phyloP scores from a whole-genome alignment of 2,888 invertebrate species.

The Oconnorella tubifera region DNA sequence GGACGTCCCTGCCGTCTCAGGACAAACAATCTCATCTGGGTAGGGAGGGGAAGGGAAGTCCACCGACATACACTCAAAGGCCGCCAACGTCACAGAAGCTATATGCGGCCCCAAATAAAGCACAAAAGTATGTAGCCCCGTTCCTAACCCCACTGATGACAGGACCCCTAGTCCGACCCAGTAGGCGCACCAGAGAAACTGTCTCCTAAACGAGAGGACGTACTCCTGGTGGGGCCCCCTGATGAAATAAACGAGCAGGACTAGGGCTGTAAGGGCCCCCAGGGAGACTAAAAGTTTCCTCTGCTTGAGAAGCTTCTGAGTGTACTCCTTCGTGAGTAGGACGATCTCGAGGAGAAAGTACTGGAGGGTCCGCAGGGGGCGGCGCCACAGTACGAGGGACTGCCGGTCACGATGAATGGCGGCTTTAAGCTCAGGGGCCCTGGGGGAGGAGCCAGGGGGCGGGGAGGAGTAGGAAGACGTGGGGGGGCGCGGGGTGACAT shows the following conservation, averaged over 20 bases:
- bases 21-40: conserved; percentile 93
- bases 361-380: background rate
- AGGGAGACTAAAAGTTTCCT: conserved; percentile 61
- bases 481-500: no score
- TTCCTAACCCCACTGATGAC: conserved; percentile 95
- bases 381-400: background rate
- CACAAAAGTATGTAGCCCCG: conserved; percentile 96
- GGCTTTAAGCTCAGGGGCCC: background rate
- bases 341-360: background rate
- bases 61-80: conserved; percentile 90
- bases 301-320: conserved; percentile 59
- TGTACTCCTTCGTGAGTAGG: background rate
- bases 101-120: conserved; percentile 99
- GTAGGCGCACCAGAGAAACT: conserved; percentile 73
- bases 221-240: conserved; percentile 66
- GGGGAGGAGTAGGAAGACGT: no score
- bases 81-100: conserved; percentile 94
- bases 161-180: conserved; percentile 92
- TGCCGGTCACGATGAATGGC: background rate
- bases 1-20: conserved; percentile 63
- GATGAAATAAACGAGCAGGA: conserved; percentile 61
- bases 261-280: conserved; percentile 59
- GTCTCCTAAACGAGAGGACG: conserved; percentile 30
- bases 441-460: no score
- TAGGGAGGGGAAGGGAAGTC: conserved; percentile 98